phyloP scores from a whole-genome alignment of 2,797 vertebrate genomes.

The Rallus crepitans region DNA sequence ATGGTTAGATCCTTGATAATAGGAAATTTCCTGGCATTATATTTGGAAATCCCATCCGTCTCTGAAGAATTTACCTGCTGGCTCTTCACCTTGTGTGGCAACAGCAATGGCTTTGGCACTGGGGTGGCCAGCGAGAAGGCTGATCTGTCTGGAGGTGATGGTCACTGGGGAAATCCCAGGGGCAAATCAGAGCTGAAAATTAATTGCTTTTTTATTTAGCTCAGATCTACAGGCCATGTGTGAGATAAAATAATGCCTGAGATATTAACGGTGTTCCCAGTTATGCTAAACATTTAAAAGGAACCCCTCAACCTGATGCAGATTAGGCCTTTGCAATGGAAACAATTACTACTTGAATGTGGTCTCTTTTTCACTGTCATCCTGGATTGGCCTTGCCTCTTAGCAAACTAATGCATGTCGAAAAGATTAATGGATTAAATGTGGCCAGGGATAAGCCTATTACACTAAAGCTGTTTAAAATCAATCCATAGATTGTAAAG shows the following conservation, averaged over 20 bases:
- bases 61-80: constrained; percentile 23
- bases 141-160: neutral
- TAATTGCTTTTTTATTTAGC: constrained; percentile 10
- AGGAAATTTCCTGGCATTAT: constrained; percentile 36
- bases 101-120: neutral
- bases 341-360: constrained; percentile 37
- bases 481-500: constrained; percentile 59
- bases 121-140: neutral
- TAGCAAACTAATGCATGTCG: constrained; percentile 43
- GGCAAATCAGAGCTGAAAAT: neutral
- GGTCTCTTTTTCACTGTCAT: constrained; percentile 62
- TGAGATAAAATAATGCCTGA: neutral
- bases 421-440: constrained; percentile 73
- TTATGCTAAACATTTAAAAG: neutral
- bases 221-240: neutral
- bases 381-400: constrained; percentile 38
- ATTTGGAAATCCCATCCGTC: neutral
- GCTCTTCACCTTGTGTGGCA: constrained; percentile 1
- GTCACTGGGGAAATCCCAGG: neutral
- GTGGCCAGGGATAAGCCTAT: constrained; percentile 52
- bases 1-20: constrained; percentile 20
- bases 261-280: neutral
- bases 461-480: constrained; percentile 60
- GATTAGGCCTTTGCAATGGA: constrained; percentile 36
- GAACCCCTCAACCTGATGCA: neutral